Evolutionary conservation across 2,888 invertebrate genomes (phyloP), one percentile per base, ranked within the genome.

Genomic region (Vandiemenella viatica): DNA sequence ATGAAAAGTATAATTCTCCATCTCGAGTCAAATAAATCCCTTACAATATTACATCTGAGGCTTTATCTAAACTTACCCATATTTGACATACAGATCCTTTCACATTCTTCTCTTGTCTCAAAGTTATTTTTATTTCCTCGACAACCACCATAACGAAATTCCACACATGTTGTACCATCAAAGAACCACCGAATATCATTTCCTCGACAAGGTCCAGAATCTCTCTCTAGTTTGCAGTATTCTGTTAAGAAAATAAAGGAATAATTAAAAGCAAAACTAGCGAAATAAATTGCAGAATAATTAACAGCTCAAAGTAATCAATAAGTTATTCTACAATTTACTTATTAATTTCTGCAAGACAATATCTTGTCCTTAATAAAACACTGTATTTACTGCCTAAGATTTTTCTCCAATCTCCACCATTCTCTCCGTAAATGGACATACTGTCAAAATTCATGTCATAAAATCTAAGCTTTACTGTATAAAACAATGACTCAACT

Each of bases 51-150:
- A n/a, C n/a, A n/a, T n/a, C n/a, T n/a, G n/a, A n/a, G n/a, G n/a
- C n/a, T n/a, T n/a, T n/a, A n/a, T n/a, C n/a, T n/a, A n/a, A n/a
- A 32, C 61, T 58, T 60, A 74, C 74, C 71, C 64, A 69, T 68
- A 57, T 67, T 68, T 53, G 67, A 63, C 5, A 68, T 66, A 59
- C 87, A 88, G 10, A 77, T 73, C 18, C 70, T 69, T 51, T 75
- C 73, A 59, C 91, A 91, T 41, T 77, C 74, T 48, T 80, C 76
- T 50, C 77, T 72, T 0, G 78, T 77, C 48, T 76, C 76, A 66
- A 93, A 95, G 64, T 89, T 89, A 66, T 95, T 95, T 38, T 75
- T 74, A 64, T 91, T 93, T 1, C 84, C 88, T 43, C 85, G 81
- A 63, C 96, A 96, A 37, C 92, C 93, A 19, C 83, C 83, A 68